Evolutionary conservation across 2,113 vertebrate genomes (phyloP).

Genomic region (Kryptolebias marmoratus): DNA sequence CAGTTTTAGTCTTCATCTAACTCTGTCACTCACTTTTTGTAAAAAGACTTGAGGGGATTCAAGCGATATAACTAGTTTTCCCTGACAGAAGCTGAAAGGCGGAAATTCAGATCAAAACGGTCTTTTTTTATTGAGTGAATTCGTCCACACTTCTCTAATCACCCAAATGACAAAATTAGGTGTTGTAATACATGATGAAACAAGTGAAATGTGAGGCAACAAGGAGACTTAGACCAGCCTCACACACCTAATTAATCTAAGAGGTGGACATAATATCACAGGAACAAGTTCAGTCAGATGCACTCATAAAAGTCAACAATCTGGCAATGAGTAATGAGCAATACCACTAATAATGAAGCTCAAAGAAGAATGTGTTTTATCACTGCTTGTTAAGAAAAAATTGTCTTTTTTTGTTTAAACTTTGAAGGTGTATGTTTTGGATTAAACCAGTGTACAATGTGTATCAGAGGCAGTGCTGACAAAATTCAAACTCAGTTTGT

Average conservation of each 20-base stretch:
- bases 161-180: constrained; percentile 55
- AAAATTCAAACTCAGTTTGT: constrained; percentile 6
- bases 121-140: constrained; percentile 2
- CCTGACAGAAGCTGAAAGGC: constrained; percentile 2
- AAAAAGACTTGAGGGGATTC: constrained; percentile 10
- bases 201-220: constrained; percentile 49
- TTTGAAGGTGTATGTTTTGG: constrained; percentile 6
- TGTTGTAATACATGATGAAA: constrained; percentile 72
- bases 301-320: constrained; percentile 9
- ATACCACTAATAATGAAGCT: not conserved
- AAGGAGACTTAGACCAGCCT: constrained; percentile 14
- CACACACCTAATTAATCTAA: constrained; percentile 28
- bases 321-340: constrained; percentile 25
- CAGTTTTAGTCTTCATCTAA: constrained; percentile 12
- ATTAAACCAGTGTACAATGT: not conserved
- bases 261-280: constrained; percentile 24
- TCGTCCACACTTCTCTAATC: constrained; percentile 44
- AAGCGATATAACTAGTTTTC: constrained; percentile 16
- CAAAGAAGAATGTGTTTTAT: not conserved
- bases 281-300: constrained; percentile 9
- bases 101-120: constrained; percentile 1
- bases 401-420: not conserved
- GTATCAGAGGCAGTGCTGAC: not conserved
- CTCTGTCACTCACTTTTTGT: constrained; percentile 8
- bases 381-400: not conserved